phyloP scores from a whole-genome alignment of 2,888 invertebrate species.

The Gibbula magus region DNA sequence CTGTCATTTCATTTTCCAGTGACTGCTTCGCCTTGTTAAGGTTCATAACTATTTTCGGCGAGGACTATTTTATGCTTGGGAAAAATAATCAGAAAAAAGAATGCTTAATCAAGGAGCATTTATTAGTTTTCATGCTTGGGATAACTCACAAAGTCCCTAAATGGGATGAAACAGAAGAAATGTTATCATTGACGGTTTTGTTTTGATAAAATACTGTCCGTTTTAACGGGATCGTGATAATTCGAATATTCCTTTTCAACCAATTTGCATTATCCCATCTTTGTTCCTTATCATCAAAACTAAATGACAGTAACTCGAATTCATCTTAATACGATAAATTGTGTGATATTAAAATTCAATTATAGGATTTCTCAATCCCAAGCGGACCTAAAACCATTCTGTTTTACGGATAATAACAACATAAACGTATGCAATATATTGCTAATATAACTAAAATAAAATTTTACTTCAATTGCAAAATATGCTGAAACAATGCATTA shows the following conservation, averaged over 20 bases:
- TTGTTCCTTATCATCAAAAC: no score
- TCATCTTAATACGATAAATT: no score
- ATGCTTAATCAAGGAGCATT: background rate
- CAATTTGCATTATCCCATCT: no score
- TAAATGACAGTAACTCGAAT: no score
- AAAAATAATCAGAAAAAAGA: background rate
- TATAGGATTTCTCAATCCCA: no score
- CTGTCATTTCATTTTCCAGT: conserved; percentile 13
- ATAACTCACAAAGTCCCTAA: background rate
- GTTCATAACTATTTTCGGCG: background rate
- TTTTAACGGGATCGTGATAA: background rate
- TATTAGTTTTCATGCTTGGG: background rate
- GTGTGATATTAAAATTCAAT: no score
- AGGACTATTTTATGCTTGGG: background rate
- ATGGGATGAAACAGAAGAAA: background rate
- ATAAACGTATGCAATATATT: no score
- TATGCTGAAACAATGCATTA: no score
- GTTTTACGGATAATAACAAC: no score
- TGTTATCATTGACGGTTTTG: background rate
- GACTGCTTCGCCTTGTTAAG: background rate
- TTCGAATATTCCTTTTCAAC: background rate
- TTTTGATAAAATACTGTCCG: background rate
- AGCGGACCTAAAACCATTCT: no score
- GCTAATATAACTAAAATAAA: no score
- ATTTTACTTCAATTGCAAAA: no score